Evolutionary conservation across 2,888 invertebrate species (phyloP).

Genomic region (Rhopalosiphum nymphaeae): DNA sequence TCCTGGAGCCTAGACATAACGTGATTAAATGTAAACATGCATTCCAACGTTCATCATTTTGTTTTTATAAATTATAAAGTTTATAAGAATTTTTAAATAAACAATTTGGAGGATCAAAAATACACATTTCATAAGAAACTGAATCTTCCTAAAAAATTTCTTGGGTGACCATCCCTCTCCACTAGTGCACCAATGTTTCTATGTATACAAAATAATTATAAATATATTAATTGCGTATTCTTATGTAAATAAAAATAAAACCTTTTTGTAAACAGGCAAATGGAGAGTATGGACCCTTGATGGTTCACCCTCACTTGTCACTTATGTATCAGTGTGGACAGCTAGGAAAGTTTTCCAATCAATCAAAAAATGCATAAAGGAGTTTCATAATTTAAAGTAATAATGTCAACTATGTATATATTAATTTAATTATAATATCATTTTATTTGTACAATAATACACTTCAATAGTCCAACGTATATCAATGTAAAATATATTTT

Average conservation of each 20-base stretch:
- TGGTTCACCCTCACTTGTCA: slow-evolving; percentile 59
- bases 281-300: slow-evolving; percentile 50
- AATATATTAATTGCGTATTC: not conserved
- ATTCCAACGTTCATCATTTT: not conserved
- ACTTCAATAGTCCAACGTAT: not conserved
- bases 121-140: too few species aligned
- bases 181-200: not conserved
- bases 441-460: not conserved
- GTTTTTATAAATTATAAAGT: not conserved
- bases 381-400: not conserved
- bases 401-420: not conserved
- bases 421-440: not conserved
- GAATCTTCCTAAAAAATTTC: too few species aligned
- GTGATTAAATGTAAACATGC: not conserved
- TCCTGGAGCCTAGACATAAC: not conserved
- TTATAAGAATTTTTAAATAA: too few species aligned
- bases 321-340: slow-evolving; percentile 61
- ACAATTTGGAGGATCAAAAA: too few species aligned
- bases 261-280: slow-evolving; percentile 44
- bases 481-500: not conserved
- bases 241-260: not conserved
- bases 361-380: not conserved
- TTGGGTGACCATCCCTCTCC: too few species aligned
- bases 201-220: not conserved
- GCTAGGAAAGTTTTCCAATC: slow-evolving; percentile 12